Conservation (phyloP, 2,888 invertebrate genomes). For the Lithophane socia region DNA sequence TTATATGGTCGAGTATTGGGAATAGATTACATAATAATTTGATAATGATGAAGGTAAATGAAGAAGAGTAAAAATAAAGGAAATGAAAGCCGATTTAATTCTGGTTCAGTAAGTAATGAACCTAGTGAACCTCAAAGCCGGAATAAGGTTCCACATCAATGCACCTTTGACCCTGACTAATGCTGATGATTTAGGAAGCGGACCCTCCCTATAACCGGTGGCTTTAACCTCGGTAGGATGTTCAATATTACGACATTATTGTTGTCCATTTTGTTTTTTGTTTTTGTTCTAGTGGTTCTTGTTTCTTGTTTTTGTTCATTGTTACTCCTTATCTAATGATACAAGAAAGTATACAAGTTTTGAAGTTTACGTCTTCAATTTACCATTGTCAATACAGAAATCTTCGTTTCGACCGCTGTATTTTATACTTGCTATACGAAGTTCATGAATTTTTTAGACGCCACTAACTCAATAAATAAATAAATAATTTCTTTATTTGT, state of each 20-base stretch:
- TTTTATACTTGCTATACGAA: background rate
- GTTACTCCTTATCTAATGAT: background rate
- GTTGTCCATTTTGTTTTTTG: background rate
- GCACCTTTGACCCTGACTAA: constrained; percentile 53
- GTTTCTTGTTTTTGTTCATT: background rate
- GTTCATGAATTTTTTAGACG: background rate
- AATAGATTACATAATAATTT: background rate
- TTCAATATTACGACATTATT: constrained; percentile 6
- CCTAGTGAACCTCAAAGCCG: constrained; percentile 48
- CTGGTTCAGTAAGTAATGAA: constrained; percentile 35
- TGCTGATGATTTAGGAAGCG: constrained; percentile 36
- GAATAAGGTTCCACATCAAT: constrained; percentile 28
- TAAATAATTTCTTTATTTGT: no score
- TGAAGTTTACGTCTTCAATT: background rate
- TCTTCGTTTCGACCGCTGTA: background rate
- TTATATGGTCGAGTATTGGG: no score
- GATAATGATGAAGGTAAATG: background rate
- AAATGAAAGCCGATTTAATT: constrained; percentile 21
- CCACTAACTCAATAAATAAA: no score
- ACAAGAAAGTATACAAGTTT: background rate
- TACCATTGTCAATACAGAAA: background rate
- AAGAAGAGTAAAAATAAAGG: background rate
- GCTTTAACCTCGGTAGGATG: constrained; percentile 25
- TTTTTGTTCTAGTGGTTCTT: background rate
- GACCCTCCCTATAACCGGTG: constrained; percentile 18